Evolutionary conservation across 2,113 vertebrate species (phyloP), one percentile per base, ranked within the genome.

Genomic region (Pangasianodon hypophthalmus): DNA sequence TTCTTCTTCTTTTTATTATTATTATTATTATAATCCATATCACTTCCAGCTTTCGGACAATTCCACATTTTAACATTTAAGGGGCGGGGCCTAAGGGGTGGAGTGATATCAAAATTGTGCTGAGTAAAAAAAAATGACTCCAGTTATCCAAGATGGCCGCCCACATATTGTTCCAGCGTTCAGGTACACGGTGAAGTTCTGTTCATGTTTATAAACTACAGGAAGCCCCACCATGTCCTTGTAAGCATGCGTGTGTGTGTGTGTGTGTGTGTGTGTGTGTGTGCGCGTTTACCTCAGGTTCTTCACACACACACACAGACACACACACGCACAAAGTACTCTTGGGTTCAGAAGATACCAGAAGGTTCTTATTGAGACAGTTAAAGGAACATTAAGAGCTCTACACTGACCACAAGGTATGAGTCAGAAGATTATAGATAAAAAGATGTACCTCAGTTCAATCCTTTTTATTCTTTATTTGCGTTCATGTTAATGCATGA

Each of bases 211-310:
- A 14, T 26, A 84, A 62, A 84, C 6, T 1, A 58, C 32, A 80
- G 48, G 79, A 81, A 32, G 79, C 32, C 26, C 26, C 29, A 52
- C 26, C n/a, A 11, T 80, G 77, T 80, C 77, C 46, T 52, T n/a
- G 44, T 24, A 44, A 44, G 71, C 41, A 6, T 79, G 73, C 37
- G 80, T 83, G 80, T 83, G 52, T 73, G 19, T 79, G 73, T 56
- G 80, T 83, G 80, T 83, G 52, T 41, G 41, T 79, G 73, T 37
- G 80, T 83, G 80, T 83, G 52, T 73, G 19, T 79, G 73, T 56
- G 80, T 83, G 80, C 58, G 52, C 24, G 41, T 82, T 19, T 77
- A 46, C 41, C 21, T 77, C 19, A 4, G 41, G 41, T 26, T 77
- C 71, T 44, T 75, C 41, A 41, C 6, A 46, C 41, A 41, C 32